Base-by-base conservation (phyloP, 2,888 invertebrate genomes). In the Cheilosia variabilis region DNA sequence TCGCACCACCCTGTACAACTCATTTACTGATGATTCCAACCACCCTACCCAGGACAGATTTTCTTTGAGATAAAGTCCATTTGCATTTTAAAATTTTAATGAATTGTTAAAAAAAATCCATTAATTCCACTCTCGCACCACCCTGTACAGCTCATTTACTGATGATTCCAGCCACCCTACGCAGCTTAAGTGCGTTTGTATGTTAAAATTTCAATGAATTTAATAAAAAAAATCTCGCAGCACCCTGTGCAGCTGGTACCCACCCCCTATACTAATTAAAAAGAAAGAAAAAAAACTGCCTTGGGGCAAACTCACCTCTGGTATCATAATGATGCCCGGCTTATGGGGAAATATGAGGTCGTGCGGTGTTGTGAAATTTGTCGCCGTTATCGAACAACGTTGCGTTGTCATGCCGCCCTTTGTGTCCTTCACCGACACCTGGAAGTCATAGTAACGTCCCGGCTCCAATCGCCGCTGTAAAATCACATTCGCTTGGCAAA, bases 401-500 rank as follows among this genome's bases (percentile, higher is more conserved):
- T 96, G 95, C 87, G 95, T 94, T 88, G 95, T 94, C 90, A 95
- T 95, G 88, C 96, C 95, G 22, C 97, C 97, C 90, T 95, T 95
- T 84, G 96, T 95, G 93, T 97, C 97, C 89, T 94, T 93, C 72
- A 95, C 96, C 17, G 94, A 94, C 82, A 95, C 93, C 87, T 95
- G 94, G 92, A 97, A 97, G 93, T 97, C 97, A 92, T 97, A 96
- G 89, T 96, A 95, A 82, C 97, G 94, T n/a, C 96, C 96, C 0
- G 96, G 94, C 91, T 96, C 96, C 89, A 98, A 93, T 87, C 95
- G 93, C 89, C 95, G 94, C 88, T 95, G 94, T 87, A 98, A 93
- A 87, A 97, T 94, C 88, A 98, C 95, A 92, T 97, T 97, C 75
- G 97, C 97, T 92, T 97, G 97, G 92, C 97, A 97, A 89, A 97